Evolutionary conservation across 2,888 invertebrate species (phyloP), one percentile per base, ranked within the genome.

Genomic region (Liopterus haemorrhoidalis): DNA sequence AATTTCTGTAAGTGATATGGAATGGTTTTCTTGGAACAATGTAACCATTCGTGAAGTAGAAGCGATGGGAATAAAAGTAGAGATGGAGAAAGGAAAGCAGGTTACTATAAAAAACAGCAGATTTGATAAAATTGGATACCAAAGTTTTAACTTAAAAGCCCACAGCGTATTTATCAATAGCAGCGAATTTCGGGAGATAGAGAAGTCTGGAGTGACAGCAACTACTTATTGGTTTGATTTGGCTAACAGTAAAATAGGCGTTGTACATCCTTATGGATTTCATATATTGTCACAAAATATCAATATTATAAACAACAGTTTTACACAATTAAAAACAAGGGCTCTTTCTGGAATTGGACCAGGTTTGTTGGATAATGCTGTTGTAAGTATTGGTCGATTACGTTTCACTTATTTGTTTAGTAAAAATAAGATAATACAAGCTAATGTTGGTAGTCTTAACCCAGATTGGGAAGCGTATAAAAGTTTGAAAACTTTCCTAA

Each of bases 281-380:
- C n/a, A 15, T 16, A 11, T 43, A 9, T 15, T 43, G 4, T 37
- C 43, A 4, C 28, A 43, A 30, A 9, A 30, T 12, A 22, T 30
- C 11, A 43, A 21, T 6, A 11, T 43, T 11, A 9, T 30, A 22
- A 11, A 22, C 9, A 43, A 36, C 21, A 14, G 21, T n/a, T 37
- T 43, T 21, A 12, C 9, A 1, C 24, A 15, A 3, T n/a, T 43
- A n/a, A 36, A 43, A 37, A 37, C 43, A 14, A 43, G 37, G 15
- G 43, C 36, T 3, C 16, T 43, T n/a, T 37, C 36, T 30, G 43
- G 43, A n/a, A 37, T 43, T 15, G 36, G 43, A 8, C 43, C 43
- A 9, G 43, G 43, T 2, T 16, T 43, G 19, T 18, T 43, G 3
- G 43, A 43, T 30, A 43, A 36, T 11, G 30, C 36, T 18, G 12